Evolutionary conservation across 1,140 invertebrate species (phyloP), one percentile per base, ranked within the genome.

Genomic region (Plectus sambesii): DNA sequence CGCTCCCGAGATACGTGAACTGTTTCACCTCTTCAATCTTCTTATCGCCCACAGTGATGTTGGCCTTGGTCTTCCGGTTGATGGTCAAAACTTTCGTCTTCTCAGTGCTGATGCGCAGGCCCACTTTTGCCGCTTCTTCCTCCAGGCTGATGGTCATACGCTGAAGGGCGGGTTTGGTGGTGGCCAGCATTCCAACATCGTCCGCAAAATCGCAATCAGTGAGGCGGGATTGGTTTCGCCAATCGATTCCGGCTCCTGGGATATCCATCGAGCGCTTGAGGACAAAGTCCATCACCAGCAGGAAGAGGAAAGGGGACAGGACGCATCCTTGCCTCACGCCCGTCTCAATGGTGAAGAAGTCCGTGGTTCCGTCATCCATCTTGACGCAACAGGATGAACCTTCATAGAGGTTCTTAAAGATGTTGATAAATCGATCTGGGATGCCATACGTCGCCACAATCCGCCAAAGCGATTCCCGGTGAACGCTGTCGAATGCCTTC

Each of bases 391-490:
- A 33, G 30, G 12, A 12, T 33, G 30, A 33, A 12, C 17, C 12
- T 12, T 33, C 12, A 33, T 33, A 33, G 12, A 33, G 30, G 30
- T 33, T 33, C 17, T 33, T 33, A 17, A 33, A 33, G 30, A 33
- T 33, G 30, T 33, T 33, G 17, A 33, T 33, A 17, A 33, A 33
- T 12, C 30, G 12, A 17, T 42, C 48, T 44, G 4, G 17, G 29
- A 23, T 48, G 15, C 26, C 47, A 19, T 6, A 55, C 27, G 23
- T 25, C 51, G 41, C 54, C 45, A 38, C 56, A 60, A 1, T 47
- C 43, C 42, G 47, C 37, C 47, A 5, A 27, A 22, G 40, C n/a
- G n/a, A n/a, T n/a, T n/a, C n/a, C n/a, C n/a, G n/a, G n/a, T n/a
- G n/a, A n/a, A n/a, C n/a, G n/a, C n/a, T n/a, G n/a, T n/a, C n/a